phyloP scores from a whole-genome alignment of 1,140 invertebrate species.

The Calycopis cecrops region DNA sequence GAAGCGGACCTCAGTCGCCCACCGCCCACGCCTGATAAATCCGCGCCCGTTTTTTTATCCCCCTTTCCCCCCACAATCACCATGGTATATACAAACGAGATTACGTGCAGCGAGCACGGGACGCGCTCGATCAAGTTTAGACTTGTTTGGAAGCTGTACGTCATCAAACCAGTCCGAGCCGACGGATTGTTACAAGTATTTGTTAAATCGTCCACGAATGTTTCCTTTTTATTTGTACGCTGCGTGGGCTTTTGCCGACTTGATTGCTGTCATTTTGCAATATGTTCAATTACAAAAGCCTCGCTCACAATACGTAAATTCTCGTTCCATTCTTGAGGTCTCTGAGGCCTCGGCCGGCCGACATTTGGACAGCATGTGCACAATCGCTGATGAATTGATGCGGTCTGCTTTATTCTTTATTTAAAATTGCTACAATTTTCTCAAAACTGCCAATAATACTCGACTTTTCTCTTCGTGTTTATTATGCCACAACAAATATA shows the following conservation, averaged over 20 bases:
- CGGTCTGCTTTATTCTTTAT: slow-evolving; percentile 2
- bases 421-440: slow-evolving; percentile 2
- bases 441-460: neutral
- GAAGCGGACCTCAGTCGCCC: slow-evolving; percentile 44
- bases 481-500: neutral
- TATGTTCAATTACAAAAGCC: slow-evolving; percentile 2
- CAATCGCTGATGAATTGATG: neutral
- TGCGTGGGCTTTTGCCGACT: neutral
- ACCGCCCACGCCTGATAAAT: slow-evolving; percentile 69
- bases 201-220: slow-evolving; percentile 24
- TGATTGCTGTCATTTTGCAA: neutral
- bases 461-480: neutral
- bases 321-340: neutral
- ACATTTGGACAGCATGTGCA: slow-evolving; percentile 9
- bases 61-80: slow-evolving; percentile 29
- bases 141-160: slow-evolving; percentile 51
- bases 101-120: slow-evolving; percentile 34
- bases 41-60: slow-evolving; percentile 48
- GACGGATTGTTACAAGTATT: slow-evolving; percentile 31
- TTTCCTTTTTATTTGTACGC: neutral
- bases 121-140: slow-evolving; percentile 54
- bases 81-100: slow-evolving; percentile 31
- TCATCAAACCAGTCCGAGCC: slow-evolving; percentile 32
- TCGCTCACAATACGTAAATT: neutral
- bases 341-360: neutral